These are phyloP conservation scores for Connochaetes taurinus DNA, from an alignment of 2,113 vertebrate genomes.

Conservation along the genomic window DNA sequence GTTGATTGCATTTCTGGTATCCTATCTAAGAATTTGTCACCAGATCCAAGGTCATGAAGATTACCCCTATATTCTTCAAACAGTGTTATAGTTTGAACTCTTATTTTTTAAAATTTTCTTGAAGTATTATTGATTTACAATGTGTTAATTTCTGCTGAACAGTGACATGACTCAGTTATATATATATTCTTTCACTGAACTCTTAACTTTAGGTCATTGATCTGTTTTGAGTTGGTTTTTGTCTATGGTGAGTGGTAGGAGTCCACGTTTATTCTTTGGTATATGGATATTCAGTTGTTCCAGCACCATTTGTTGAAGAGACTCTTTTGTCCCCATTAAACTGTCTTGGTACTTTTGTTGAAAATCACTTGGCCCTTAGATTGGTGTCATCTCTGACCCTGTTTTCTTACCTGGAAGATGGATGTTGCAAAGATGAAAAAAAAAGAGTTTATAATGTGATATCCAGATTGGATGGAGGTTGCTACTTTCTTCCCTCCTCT, in stretches of 20 bases:
- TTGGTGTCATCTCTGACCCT: not conserved
- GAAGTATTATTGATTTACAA: not conserved
- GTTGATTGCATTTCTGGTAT: not conserved
- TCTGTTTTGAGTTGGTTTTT: not conserved
- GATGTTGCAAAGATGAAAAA: not conserved
- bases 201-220: not conserved
- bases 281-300: not conserved
- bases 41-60: not conserved
- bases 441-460: not conserved
- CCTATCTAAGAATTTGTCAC: not conserved
- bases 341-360: not conserved
- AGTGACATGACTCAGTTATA: not conserved
- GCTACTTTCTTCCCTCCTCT: not conserved
- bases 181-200: not conserved
- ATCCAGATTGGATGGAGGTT: not conserved
- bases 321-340: not conserved
- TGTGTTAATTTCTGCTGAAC: not conserved
- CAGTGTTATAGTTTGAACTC: not conserved
- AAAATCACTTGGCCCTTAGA: not conserved
- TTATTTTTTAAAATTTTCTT: not conserved
- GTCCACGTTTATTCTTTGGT: not conserved
- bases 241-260: not conserved
- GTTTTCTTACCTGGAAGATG: not conserved
- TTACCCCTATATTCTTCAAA: not conserved
- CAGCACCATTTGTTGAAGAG: not conserved